Evolutionary conservation across 1,140 invertebrate species (phyloP).

Genomic region (Tribolium madens): DNA sequence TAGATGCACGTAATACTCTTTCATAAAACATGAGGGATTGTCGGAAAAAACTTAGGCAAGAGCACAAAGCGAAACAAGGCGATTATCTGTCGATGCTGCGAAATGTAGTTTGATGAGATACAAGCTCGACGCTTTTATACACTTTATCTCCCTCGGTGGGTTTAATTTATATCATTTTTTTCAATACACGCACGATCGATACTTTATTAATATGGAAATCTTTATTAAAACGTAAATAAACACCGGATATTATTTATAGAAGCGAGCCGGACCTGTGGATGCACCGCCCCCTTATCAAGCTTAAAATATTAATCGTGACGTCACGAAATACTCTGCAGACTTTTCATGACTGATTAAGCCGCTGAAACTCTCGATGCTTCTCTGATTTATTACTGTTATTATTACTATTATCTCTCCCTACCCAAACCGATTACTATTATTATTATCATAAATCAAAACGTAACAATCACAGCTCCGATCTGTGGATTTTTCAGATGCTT

Average conservation of each 20-base stretch:
- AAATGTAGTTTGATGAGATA: conserved; percentile 20
- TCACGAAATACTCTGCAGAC: background rate
- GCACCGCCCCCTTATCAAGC: background rate
- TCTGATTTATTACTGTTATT: too few species aligned
- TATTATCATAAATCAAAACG: background rate
- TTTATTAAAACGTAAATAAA: background rate
- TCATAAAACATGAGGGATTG: conserved; percentile 31
- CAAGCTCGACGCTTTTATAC: conserved; percentile 15
- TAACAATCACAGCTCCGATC: background rate
- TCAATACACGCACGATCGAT: background rate
- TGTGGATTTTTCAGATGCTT: background rate
- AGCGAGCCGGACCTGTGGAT: background rate
- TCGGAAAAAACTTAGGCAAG: background rate
- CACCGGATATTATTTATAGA: conserved; percentile 10
- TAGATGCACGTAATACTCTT: conserved; percentile 14
- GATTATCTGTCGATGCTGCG: conserved; percentile 22
- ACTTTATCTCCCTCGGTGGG: background rate
- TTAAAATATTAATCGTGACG: conserved; percentile 5
- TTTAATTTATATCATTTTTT: background rate
- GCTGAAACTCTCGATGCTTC: too few species aligned
- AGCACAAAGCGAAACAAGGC: conserved; percentile 15
- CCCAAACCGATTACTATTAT: too few species aligned
- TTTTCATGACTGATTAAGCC: too few species aligned
- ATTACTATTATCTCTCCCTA: too few species aligned
- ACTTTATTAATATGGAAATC: conserved; percentile 11